A percentile compares a stretch with the other conserved stretches of the same genome.
Evolutionary conservation across 2,888 invertebrate genomes (phyloP).

Genomic region (Portevinia maculata): DNA sequence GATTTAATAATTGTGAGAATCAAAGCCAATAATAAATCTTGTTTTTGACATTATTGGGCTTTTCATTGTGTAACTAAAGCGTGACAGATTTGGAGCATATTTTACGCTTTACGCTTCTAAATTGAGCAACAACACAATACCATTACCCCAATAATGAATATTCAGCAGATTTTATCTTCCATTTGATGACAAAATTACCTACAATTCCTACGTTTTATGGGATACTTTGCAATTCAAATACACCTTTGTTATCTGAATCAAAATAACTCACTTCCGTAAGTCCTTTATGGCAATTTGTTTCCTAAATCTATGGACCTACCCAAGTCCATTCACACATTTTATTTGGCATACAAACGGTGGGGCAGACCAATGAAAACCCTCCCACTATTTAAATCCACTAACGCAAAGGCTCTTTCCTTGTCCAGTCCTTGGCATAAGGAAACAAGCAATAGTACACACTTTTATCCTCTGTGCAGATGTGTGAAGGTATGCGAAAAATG

Average conservation of each 20-base stretch:
- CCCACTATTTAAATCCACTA: neutral
- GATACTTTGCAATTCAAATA: slow-evolving; percentile 1
- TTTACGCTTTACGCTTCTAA: too few species aligned
- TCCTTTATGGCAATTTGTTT: slow-evolving; percentile 10
- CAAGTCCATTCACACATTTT: slow-evolving; percentile 12
- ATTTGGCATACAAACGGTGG: neutral
- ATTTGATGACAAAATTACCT: too few species aligned
- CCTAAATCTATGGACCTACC: neutral
- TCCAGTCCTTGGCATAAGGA: too few species aligned
- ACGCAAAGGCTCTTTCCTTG: neutral
- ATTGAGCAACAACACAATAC: too few species aligned
- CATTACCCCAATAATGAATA: too few species aligned
- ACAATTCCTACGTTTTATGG: too few species aligned
- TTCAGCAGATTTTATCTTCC: too few species aligned
- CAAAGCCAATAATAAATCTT: too few species aligned
- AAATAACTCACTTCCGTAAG: slow-evolving; percentile 5
- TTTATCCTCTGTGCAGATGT: neutral
- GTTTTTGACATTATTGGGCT: too few species aligned
- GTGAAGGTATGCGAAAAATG: slow-evolving; percentile 19
- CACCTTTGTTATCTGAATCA: slow-evolving; percentile 11
- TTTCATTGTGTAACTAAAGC: too few species aligned
- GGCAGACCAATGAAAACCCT: slow-evolving; percentile 1
- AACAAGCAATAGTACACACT: neutral
- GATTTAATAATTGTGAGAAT: too few species aligned
- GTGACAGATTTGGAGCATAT: too few species aligned